phyloP scores from a whole-genome alignment of 2,888 invertebrate species.

The Lacanobia oleracea region DNA sequence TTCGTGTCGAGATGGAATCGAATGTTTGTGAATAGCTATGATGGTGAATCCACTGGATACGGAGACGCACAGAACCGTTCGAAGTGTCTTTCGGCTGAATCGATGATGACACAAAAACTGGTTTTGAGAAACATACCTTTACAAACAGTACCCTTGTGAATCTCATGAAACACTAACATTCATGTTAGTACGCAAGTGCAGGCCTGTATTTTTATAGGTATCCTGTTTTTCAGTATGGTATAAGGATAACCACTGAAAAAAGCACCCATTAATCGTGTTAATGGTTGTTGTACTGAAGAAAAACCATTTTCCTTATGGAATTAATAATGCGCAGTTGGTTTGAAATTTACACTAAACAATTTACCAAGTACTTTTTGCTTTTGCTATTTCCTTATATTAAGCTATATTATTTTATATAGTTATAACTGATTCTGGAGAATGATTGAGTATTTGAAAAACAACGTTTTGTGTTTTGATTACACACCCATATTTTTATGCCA shows the following conservation, averaged over 20 bases:
- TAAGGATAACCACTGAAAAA: constrained; percentile 24
- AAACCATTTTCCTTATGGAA: constrained; percentile 44
- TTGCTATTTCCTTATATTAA: constrained; percentile 26
- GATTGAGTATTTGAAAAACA: background rate
- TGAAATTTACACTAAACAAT: constrained; percentile 16
- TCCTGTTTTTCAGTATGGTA: constrained; percentile 34
- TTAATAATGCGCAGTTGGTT: constrained; percentile 8
- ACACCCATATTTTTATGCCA: background rate
- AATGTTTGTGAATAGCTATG: too few relatives aligned
- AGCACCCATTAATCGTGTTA: constrained; percentile 21
- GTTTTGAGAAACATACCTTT: background rate
- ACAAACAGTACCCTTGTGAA: too few relatives aligned
- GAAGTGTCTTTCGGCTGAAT: background rate
- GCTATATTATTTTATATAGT: constrained; percentile 1
- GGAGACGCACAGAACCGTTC: background rate
- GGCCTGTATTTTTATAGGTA: background rate
- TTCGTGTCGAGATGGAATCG: too few relatives aligned
- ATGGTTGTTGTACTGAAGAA: constrained; percentile 1
- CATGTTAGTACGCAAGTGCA: background rate
- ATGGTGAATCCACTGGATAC: background rate
- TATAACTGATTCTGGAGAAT: background rate
- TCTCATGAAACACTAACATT: background rate
- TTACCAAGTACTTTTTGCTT: constrained; percentile 26
- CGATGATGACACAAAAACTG: background rate
- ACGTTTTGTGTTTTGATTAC: background rate